These are phyloP conservation scores for Drosophila kokeensis DNA, from an alignment of 2,888 invertebrate species.

Conservation along the genomic window DNA sequence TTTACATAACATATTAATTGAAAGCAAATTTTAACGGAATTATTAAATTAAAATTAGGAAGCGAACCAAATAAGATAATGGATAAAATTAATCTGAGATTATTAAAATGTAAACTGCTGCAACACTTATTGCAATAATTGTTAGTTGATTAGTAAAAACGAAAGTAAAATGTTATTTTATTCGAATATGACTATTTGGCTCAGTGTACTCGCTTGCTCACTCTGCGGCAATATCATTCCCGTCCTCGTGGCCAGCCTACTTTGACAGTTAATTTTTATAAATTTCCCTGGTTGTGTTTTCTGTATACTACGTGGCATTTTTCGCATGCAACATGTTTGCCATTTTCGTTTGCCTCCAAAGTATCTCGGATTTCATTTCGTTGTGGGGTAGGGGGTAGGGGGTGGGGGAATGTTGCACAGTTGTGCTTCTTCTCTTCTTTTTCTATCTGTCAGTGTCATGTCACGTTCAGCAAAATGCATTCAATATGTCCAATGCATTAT, in stretches of 20 bases:
- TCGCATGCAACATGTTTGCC: slow-evolving; percentile 71
- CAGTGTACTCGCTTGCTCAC: slow-evolving; percentile 26
- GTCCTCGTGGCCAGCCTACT: slow-evolving; percentile 45
- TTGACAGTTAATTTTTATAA: slow-evolving; percentile 78
- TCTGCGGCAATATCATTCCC: neutral
- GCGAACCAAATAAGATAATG: neutral
- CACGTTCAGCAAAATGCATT: slow-evolving; percentile 76
- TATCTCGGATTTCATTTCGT: slow-evolving; percentile 46
- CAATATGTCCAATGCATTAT: slow-evolving; percentile 62
- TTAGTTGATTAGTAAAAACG: neutral
- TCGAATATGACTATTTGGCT: slow-evolving; percentile 5
- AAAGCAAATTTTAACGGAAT: neutral
- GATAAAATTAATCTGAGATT: neutral
- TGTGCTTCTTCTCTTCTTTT: slow-evolving; percentile 52
- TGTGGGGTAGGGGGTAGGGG: neutral
- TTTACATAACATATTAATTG: neutral
- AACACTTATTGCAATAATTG: neutral
- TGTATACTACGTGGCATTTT: slow-evolving; percentile 47
- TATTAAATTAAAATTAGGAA: neutral
- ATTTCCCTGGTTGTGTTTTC: slow-evolving; percentile 60
- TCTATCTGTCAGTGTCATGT: slow-evolving; percentile 81
- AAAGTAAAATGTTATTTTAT: neutral
- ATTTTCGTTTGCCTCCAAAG: slow-evolving; percentile 61
- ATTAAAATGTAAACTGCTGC: neutral
- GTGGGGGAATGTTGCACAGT: slow-evolving; percentile 13